These are phyloP conservation scores for Ctenochaetus hawaiiensis DNA, from an alignment of 2,797 vertebrate genomes.

Conservation along the genomic window DNA sequence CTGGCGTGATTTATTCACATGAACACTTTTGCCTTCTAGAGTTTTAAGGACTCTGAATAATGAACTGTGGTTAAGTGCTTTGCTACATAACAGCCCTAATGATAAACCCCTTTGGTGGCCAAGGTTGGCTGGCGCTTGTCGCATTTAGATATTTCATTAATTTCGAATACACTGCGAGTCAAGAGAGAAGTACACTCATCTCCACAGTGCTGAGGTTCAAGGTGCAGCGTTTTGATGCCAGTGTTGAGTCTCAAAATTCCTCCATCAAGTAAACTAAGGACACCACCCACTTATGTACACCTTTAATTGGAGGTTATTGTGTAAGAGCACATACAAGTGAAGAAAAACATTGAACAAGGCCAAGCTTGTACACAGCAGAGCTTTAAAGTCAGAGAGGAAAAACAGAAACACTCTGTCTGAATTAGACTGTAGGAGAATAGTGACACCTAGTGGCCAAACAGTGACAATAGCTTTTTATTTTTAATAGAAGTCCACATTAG, in stretches of 20 bases:
- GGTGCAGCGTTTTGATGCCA: not conserved
- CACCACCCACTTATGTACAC: not conserved
- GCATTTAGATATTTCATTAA: not conserved
- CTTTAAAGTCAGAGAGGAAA: conserved; percentile 6
- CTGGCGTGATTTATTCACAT: not conserved
- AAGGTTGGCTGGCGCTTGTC: not conserved
- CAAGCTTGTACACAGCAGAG: not conserved
- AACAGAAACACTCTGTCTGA: not conserved
- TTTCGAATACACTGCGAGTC: not conserved
- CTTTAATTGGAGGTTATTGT: not conserved
- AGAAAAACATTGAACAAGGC: not conserved
- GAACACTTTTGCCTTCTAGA: not conserved
- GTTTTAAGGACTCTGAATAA: not conserved
- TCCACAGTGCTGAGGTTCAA: not conserved
- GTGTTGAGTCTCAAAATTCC: not conserved
- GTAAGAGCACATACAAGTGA: not conserved
- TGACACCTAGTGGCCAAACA: conserved; percentile 68
- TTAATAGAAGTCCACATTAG: not conserved
- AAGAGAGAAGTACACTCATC: not conserved
- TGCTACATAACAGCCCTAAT: not conserved
- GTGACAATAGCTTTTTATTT: not conserved
- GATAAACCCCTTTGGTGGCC: not conserved
- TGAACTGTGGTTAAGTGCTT: not conserved
- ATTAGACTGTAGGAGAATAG: conserved; percentile 42
- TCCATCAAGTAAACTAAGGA: not conserved